phyloP scores from a whole-genome alignment of 2,797 vertebrate genomes.

The Capromys pilorides region DNA sequence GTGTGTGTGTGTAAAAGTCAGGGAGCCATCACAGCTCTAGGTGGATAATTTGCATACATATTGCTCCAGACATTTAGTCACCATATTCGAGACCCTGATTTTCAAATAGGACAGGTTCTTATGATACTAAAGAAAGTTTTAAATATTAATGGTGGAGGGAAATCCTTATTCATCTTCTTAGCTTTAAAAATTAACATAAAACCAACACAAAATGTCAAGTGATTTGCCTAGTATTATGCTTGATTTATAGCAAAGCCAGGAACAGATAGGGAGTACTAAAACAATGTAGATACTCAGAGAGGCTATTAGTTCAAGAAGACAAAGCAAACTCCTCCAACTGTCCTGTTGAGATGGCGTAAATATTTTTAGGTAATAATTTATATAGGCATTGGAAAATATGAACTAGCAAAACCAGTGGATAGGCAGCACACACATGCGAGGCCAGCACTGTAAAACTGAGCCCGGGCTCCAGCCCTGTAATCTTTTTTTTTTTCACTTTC shows the following conservation, averaged over 20 bases:
- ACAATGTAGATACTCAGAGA: background rate
- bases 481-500: background rate
- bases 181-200: conserved; percentile 37
- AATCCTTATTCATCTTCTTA: background rate
- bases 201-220: background rate
- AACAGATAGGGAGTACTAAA: background rate
- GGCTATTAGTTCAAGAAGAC: background rate
- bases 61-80: background rate
- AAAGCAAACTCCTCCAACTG: background rate
- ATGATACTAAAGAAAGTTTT: background rate
- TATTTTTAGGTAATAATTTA: background rate
- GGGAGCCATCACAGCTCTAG: background rate
- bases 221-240: background rate
- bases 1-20: background rate
- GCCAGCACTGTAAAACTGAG: background rate
- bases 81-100: background rate
- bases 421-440: background rate
- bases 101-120: conserved; percentile 16
- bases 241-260: conserved; percentile 27
- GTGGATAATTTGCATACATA: background rate
- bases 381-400: background rate
- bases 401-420: background rate
- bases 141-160: background rate
- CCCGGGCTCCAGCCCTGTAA: background rate
- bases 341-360: background rate